These are phyloP conservation scores for Drosophila incognita DNA, from an alignment of 2,888 invertebrate genomes.

Conservation along the genomic window DNA sequence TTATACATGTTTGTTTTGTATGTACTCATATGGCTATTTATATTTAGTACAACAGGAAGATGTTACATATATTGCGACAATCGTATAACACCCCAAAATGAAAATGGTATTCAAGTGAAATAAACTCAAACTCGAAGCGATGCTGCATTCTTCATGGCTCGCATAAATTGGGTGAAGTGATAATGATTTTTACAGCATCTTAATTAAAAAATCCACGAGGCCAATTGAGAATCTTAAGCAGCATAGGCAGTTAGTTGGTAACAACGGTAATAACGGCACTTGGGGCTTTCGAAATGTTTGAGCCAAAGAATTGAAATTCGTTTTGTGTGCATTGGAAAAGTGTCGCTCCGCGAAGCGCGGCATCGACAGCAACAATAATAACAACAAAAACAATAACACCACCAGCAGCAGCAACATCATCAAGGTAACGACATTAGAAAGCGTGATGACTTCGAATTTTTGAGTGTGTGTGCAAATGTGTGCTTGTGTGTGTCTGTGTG, in stretches of 20 bases:
- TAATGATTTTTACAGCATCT: slow-evolving; percentile 63
- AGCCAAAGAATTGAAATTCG: slow-evolving; percentile 63
- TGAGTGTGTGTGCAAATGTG: slow-evolving; percentile 2
- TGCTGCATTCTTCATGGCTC: slow-evolving; percentile 43
- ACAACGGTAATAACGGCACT: slow-evolving; percentile 63
- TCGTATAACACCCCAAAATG: neutral
- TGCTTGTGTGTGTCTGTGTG: neutral
- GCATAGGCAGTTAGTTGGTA: slow-evolving; percentile 19
- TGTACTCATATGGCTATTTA: neutral
- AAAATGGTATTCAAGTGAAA: slow-evolving; percentile 7
- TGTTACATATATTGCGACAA: neutral
- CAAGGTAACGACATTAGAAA: slow-evolving; percentile 67
- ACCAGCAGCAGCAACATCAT: slow-evolving; percentile 27
- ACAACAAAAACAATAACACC: slow-evolving; percentile 10
- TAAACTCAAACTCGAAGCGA: neutral
- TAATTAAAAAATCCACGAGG: slow-evolving; percentile 63
- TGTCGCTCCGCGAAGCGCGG: slow-evolving; percentile 63
- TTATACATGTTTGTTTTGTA: too few species aligned
- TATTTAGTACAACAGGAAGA: neutral
- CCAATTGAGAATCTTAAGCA: slow-evolving; percentile 49
- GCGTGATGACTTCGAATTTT: slow-evolving; percentile 61
- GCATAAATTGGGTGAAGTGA: slow-evolving; percentile 72
- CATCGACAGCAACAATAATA: slow-evolving; percentile 44
- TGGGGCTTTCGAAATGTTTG: slow-evolving; percentile 50
- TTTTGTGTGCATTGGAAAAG: slow-evolving; percentile 67